These are phyloP conservation scores for Conistra vaccinii DNA, from an alignment of 2,888 invertebrate species.

Conservation along the genomic window DNA sequence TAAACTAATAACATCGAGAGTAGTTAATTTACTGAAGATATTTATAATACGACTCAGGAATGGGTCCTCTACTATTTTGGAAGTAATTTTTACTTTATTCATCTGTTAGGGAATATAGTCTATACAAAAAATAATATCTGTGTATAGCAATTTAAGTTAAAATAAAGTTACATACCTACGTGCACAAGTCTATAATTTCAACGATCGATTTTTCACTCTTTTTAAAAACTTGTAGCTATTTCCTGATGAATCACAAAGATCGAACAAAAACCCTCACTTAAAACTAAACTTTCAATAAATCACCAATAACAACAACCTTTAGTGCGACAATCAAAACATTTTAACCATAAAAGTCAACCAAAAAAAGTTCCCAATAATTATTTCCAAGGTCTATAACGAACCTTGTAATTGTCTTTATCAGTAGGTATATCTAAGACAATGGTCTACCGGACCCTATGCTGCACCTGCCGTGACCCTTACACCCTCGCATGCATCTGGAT, in stretches of 20 bases:
- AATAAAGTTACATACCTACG: background rate
- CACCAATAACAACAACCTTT: background rate
- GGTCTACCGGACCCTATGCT: conserved; percentile 68
- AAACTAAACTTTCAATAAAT: conserved; percentile 23
- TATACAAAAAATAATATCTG: no score
- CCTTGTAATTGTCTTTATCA: conserved; percentile 79
- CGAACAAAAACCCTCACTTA: background rate
- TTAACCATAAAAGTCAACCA: background rate
- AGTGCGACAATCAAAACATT: background rate
- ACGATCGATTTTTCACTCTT: background rate
- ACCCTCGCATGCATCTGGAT: conserved; percentile 68
- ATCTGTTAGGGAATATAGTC: background rate
- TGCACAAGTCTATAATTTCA: background rate
- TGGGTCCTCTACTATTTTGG: no score
- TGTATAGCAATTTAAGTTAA: background rate
- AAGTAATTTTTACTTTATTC: no score
- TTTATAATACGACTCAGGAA: no score
- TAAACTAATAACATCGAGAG: background rate
- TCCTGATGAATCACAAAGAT: background rate
- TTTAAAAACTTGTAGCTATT: background rate
- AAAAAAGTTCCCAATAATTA: conserved; percentile 27
- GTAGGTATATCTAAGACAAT: conserved; percentile 83
- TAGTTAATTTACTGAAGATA: background rate
- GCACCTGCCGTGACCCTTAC: conserved; percentile 67
- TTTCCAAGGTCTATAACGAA: conserved; percentile 62